Conservation (phyloP, 1,140 invertebrate genomes). For the Nixonia krombeini region DNA sequence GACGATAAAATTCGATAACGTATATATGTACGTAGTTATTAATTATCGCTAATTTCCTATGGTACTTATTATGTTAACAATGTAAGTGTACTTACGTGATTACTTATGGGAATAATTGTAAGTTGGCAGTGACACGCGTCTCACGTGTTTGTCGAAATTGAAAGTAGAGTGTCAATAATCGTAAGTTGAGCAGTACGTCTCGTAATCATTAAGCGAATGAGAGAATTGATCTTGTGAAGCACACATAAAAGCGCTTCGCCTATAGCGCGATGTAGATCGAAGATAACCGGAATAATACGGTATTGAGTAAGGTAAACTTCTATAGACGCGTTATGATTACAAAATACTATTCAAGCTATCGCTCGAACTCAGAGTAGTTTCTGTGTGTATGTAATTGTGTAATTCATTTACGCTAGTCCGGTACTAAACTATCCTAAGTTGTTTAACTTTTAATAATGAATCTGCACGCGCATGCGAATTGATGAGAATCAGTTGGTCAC, state of each 20-base stretch:
- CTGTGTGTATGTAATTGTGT: constrained; percentile 39
- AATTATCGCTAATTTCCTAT: no score
- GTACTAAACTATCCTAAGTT: constrained; percentile 51
- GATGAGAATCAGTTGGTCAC: constrained; percentile 39
- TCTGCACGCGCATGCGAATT: constrained; percentile 18
- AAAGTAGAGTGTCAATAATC: background rate
- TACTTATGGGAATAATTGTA: no score
- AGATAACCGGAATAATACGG: constrained; percentile 33
- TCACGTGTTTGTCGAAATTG: background rate
- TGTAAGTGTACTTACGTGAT: no score
- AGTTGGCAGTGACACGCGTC: no score
- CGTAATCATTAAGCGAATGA: constrained; percentile 17
- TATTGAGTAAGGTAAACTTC: constrained; percentile 34
- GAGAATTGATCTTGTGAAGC: constrained; percentile 25
- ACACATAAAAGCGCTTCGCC: constrained; percentile 46
- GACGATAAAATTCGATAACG: background rate
- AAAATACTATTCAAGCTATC: constrained; percentile 26
- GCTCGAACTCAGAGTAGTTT: constrained; percentile 35
- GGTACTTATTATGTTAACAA: no score
- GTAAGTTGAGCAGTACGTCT: constrained; percentile 32
- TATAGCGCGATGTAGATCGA: constrained; percentile 42
- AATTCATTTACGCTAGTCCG: constrained; percentile 53
- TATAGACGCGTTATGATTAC: constrained; percentile 32
- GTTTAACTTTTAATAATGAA: constrained; percentile 34
- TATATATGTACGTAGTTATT: no score